Evolutionary conservation across 2,797 vertebrate genomes (phyloP).

Genomic region (Chaunax sp.): DNA sequence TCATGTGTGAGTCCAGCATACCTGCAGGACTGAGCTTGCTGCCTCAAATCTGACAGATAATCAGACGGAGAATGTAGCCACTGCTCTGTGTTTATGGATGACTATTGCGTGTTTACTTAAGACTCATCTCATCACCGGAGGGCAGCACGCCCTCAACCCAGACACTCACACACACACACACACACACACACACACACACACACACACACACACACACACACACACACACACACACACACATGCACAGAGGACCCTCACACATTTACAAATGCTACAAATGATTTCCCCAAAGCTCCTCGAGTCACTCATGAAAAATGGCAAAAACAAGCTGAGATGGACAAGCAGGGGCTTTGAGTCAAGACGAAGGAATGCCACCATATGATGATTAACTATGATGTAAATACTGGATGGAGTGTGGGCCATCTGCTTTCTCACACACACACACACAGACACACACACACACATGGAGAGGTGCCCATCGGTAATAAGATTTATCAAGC

Average conservation of each 20-base stretch:
- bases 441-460: conserved; percentile 42
- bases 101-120: conserved; percentile 78
- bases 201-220: conserved; percentile 35
- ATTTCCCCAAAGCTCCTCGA: conserved; percentile 50
- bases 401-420: conserved; percentile 40
- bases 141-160: conserved; percentile 35
- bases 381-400: conserved; percentile 73
- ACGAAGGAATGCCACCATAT: conserved; percentile 69
- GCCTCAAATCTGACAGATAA: conserved; percentile 73
- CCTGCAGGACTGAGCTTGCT: conserved; percentile 52
- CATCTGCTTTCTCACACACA: conserved; percentile 41
- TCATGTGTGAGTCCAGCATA: conserved; percentile 53
- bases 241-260: conserved; percentile 33
- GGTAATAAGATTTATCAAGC: conserved; percentile 57
- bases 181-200: conserved; percentile 33
- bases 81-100: conserved; percentile 70
- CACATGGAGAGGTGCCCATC: conserved; percentile 67
- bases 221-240: conserved; percentile 40
- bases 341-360: conserved; percentile 58
- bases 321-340: conserved; percentile 54
- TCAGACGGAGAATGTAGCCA: conserved; percentile 76
- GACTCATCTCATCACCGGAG: conserved; percentile 54
- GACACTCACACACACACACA: conserved; percentile 36
- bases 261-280: conserved; percentile 34
- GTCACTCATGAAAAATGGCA: conserved; percentile 52